Evolutionary conservation across 2,888 invertebrate species (phyloP).

Genomic region (Cryptosula pallasiana): DNA sequence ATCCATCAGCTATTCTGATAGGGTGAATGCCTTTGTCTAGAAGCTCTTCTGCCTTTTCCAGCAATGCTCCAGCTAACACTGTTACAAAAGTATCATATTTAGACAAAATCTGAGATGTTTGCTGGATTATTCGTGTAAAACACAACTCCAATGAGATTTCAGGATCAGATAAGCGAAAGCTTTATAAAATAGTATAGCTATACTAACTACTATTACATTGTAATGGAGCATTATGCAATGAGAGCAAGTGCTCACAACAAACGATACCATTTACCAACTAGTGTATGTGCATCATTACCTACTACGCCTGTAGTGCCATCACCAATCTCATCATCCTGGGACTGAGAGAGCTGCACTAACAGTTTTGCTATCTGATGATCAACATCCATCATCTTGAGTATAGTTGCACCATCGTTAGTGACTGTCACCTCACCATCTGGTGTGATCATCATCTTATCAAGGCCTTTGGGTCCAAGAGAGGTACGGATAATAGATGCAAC

Average conservation of each 20-base stretch:
- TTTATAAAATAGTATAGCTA: no score
- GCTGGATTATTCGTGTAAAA: no score
- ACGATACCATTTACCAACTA: no score
- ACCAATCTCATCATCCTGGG: slow-evolving; percentile 98
- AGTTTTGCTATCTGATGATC: slow-evolving; percentile 97
- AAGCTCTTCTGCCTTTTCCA: slow-evolving; percentile 88
- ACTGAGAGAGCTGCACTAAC: slow-evolving; percentile 94
- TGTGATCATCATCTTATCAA: slow-evolving; percentile 97
- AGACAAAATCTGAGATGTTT: no score
- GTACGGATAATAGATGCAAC: slow-evolving; percentile 84
- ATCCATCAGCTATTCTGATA: slow-evolving; percentile 96
- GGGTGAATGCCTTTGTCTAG: slow-evolving; percentile 97
- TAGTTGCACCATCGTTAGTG: slow-evolving; percentile 99
- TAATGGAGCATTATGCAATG: no score
- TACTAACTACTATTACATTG: no score
- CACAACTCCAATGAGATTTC: no score
- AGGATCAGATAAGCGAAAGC: no score
- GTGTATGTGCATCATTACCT: no score
- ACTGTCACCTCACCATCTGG: slow-evolving; percentile 95
- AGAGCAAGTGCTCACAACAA: no score
- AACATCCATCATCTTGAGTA: slow-evolving; percentile 96
- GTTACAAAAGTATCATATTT: slow-evolving; percentile 27
- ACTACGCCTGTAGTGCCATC: slow-evolving; percentile 99
- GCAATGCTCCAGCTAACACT: slow-evolving; percentile 76
- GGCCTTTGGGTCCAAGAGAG: slow-evolving; percentile 88